Conservation (phyloP, 2,113 vertebrate genomes). For the Pteruthius melanotis region DNA sequence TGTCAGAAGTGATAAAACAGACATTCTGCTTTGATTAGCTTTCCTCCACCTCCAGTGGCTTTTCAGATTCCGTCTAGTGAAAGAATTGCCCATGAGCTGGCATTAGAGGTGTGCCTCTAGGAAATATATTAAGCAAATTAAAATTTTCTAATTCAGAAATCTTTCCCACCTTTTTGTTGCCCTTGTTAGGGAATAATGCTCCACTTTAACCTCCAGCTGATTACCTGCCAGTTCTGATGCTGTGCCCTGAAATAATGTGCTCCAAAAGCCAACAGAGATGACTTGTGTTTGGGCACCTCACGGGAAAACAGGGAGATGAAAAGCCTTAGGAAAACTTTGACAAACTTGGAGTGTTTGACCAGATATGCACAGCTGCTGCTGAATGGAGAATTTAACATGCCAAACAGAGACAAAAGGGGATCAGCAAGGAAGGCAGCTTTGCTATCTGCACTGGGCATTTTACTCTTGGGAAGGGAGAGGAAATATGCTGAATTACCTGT, state of each 20-base stretch:
- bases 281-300: constrained; percentile 23
- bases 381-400: not conserved
- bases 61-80: not conserved
- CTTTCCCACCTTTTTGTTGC: not conserved
- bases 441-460: not conserved
- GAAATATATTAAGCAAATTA: not conserved
- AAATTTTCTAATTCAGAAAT: not conserved
- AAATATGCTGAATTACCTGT: constrained; percentile 16
- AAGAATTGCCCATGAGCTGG: not conserved
- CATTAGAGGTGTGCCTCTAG: not conserved
- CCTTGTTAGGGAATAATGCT: not conserved
- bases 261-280: constrained; percentile 7
- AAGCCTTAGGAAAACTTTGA: constrained; percentile 29
- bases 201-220: not conserved
- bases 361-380: constrained; percentile 44
- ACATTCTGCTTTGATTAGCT: not conserved
- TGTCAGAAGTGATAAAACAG: not conserved
- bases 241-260: constrained; percentile 30
- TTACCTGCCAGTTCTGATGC: not conserved
- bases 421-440: not conserved
- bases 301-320: constrained; percentile 26
- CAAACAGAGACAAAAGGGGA: not conserved
- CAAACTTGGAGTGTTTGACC: constrained; percentile 42
- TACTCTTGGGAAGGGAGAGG: not conserved
- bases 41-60: not conserved